phyloP scores from a whole-genome alignment of 2,113 vertebrate species.

The Calcarius ornatus region DNA sequence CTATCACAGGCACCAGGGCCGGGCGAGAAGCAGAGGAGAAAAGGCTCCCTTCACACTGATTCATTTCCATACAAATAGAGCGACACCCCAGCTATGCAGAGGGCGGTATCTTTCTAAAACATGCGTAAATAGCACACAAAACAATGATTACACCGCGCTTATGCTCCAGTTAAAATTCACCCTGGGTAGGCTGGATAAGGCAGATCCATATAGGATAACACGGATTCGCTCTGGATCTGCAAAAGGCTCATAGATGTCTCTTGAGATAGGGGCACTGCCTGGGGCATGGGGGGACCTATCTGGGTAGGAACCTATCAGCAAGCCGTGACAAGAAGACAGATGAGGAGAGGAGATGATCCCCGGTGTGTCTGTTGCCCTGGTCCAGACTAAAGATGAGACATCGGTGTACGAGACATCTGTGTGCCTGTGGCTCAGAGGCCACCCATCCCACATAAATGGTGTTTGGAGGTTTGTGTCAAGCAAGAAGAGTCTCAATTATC shows the following conservation, averaged over 20 bases:
- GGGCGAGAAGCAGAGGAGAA: neutral
- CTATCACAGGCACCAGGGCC: neutral
- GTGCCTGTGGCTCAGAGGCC: neutral
- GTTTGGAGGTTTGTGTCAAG: neutral
- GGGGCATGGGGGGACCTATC: neutral
- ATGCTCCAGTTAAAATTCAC: neutral
- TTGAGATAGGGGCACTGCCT: neutral
- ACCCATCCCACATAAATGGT: neutral
- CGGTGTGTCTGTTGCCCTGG: neutral
- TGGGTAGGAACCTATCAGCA: neutral
- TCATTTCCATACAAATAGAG: neutral
- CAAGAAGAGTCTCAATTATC: neutral
- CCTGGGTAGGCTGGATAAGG: constrained; percentile 10
- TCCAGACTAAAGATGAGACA: neutral
- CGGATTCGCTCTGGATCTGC: neutral
- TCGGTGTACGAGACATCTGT: neutral
- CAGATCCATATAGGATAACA: neutral
- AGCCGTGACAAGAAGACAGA: neutral
- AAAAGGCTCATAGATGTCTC: neutral
- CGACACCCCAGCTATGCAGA: neutral
- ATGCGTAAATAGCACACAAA: neutral
- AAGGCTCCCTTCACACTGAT: neutral
- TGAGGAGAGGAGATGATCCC: neutral
- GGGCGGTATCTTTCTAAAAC: neutral
- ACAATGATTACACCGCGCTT: neutral